These are phyloP conservation scores for Sus scrofa DNA, from an alignment of 2,113 vertebrate species.

Conservation along the genomic window T2T-Sscrofa CM000819.6:19916001-19916500, in stretches of 20 bases:
- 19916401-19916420: not conserved
- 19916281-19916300: not conserved
- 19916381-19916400: conserved; percentile 54
- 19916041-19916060: not conserved
- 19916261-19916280: not conserved
- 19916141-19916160: not conserved
- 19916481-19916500: conserved; percentile 14
- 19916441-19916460: conserved; percentile 54
- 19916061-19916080: not conserved
- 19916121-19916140: conserved; percentile 8
- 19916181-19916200: conserved; percentile 43
- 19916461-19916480: conserved; percentile 37
- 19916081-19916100: conserved; percentile 3
- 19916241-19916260: not conserved
- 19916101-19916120: not conserved
- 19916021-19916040: not conserved
- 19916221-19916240: not conserved
- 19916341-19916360: conserved; percentile 20
- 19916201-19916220: conserved; percentile 55
- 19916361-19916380: not conserved
- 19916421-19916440: conserved; percentile 30
- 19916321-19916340: conserved; percentile 19
- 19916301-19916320: not conserved
- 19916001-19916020: not conserved
- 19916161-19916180: not conserved